These are phyloP conservation scores for Trissoscelio sp. DNA, from an alignment of 2,888 invertebrate genomes.

Conservation along the genomic window DNA sequence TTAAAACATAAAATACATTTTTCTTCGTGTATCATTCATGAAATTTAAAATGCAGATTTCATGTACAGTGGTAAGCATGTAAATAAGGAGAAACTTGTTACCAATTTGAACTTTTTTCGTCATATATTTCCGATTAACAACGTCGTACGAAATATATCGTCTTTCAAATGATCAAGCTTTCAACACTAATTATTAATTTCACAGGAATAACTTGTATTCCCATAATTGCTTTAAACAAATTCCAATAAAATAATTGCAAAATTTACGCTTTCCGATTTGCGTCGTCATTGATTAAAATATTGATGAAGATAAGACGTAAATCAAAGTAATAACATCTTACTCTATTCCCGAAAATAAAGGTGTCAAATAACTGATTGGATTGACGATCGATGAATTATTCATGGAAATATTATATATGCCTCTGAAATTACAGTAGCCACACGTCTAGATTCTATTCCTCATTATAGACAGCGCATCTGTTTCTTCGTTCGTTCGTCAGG, in stretches of 20 bases:
- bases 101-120: conserved; percentile 55
- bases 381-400: conserved; percentile 66
- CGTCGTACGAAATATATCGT: conserved; percentile 13
- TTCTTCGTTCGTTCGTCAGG: conserved; percentile 34
- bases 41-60: conserved; percentile 64
- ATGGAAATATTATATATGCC: conserved; percentile 63
- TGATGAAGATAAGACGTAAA: conserved; percentile 23
- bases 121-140: conserved; percentile 44
- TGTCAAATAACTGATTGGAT: conserved; percentile 53
- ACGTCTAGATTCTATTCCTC: conserved; percentile 60
- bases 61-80: conserved; percentile 49
- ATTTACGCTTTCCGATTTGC: too few relatives aligned
- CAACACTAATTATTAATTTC: conserved; percentile 22
- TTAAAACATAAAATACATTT: conserved; percentile 62
- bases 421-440: conserved; percentile 68
- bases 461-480: conserved; percentile 57
- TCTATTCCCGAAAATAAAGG: conserved; percentile 41
- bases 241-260: too few relatives aligned
- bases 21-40: conserved; percentile 57
- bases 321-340: conserved; percentile 27
- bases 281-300: too few relatives aligned
- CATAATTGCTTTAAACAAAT: background rate
- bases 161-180: conserved; percentile 12
- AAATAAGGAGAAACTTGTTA: conserved; percentile 65
- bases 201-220: background rate